Evolutionary conservation across 2,113 vertebrate genomes (phyloP), one percentile per base, ranked within the genome.

Genomic region (Aplodontia rufa): DNA sequence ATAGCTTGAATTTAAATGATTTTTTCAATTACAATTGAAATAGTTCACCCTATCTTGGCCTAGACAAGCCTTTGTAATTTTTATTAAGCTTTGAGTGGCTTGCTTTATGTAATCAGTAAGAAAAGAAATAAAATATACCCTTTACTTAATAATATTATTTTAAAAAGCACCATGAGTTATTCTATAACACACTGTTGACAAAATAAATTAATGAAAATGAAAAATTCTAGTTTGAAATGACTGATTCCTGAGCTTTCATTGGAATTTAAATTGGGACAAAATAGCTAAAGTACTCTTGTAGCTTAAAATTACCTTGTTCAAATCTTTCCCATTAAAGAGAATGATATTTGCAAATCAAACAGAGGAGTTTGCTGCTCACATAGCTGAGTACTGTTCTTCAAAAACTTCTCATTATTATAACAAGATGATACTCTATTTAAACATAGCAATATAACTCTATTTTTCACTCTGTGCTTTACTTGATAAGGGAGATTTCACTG

Each of bases 221-320:
- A 87, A 35, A 0, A 1, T 0, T 16, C 8, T 24, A 32, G 6
- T 45, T 60, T 95, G 40, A 81, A 80, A 37, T 32, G 20, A 96
- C 58, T 97, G 93, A 95, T 95, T 96, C 89, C 69, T 16, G 40
- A 83, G 40, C 22, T 89, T 95, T 84, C 8, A 24, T 87, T 91
- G 51, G 86, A 88, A 85, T 91, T 89, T 84, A 96, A 96, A 93
- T 95, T 66, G 90, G 97, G 45, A 96, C 66, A 92, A 96, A 93
- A 87, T 47, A 69, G 40, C 88, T 88, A 74, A 80, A 91, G 51
- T 93, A 49, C 35, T 64, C 58, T 79, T 55, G 35, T 97, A 91
- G 40, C 72, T 96, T 91, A 78, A 95, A 97, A 96, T 97, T 93
- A 75, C 71, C 42, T 81, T 82, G 32, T 6, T 60, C 7, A 19